Conservation (phyloP, 53 echinoderm and acorn worm genomes). For the Luidia sarsii region DNA sequence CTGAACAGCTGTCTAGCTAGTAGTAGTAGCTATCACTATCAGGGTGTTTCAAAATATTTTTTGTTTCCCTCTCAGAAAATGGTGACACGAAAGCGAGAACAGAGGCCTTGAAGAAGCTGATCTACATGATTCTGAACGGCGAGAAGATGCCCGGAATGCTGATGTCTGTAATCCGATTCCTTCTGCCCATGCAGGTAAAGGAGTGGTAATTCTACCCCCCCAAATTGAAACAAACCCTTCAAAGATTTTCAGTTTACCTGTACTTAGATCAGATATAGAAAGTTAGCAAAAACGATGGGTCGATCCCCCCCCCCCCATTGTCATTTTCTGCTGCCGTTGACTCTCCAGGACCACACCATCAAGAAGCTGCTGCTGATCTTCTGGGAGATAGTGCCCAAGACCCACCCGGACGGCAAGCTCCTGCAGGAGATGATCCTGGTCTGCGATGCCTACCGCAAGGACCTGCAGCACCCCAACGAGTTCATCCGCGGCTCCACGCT, state of each 20-base stretch:
- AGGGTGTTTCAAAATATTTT: not conserved
- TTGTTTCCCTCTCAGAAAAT: slow-evolving; percentile 71
- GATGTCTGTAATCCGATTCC: slow-evolving; percentile 90
- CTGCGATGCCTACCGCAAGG: slow-evolving; percentile 98
- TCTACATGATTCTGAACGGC: slow-evolving; percentile 98
- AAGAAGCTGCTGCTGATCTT: slow-evolving; percentile 96
- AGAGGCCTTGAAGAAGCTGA: slow-evolving; percentile 92
- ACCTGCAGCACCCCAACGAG: slow-evolving; percentile 98
- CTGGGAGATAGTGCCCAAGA: slow-evolving; percentile 99
- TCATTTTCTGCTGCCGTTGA: no score
- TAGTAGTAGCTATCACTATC: not conserved
- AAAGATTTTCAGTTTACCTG: no score
- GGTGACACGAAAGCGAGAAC: slow-evolving; percentile 83
- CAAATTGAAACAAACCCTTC: no score
- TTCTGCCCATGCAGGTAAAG: slow-evolving; percentile 65
- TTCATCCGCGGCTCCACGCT: slow-evolving; percentile 99
- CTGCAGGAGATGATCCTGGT: slow-evolving; percentile 98
- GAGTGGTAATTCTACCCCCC: no score
- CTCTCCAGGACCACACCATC: slow-evolving; percentile 82
- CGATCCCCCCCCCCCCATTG: no score
- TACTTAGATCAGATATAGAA: no score
- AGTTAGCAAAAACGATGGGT: no score
- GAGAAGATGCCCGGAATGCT: slow-evolving; percentile 92
- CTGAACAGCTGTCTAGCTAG: no score
- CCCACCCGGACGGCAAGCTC: slow-evolving; percentile 97